Evolutionary conservation across 2,113 vertebrate genomes (phyloP).

Genomic region (Scomber colias): DNA sequence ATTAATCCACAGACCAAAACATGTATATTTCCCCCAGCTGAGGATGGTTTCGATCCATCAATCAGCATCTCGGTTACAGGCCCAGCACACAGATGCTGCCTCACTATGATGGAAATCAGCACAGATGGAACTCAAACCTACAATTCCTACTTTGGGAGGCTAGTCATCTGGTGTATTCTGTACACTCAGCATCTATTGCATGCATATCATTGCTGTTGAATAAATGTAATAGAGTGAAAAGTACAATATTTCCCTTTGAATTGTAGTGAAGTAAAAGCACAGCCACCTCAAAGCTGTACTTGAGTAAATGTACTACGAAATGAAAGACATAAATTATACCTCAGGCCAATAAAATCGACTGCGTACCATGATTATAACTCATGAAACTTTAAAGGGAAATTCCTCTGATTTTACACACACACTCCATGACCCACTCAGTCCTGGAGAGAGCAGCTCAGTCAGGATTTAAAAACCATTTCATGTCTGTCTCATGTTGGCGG

Average conservation of each 20-base stretch:
- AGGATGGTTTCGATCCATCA: no score
- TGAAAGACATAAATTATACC: neutral
- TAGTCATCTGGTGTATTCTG: constrained; percentile 50
- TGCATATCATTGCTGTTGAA: no score
- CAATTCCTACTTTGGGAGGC: constrained; percentile 79
- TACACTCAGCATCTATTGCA: no score
- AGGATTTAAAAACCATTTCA: neutral
- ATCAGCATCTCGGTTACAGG: no score
- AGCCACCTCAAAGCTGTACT: no score
- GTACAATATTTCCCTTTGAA: no score
- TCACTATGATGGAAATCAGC: constrained; percentile 24
- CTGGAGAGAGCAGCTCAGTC: neutral
- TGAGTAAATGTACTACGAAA: no score
- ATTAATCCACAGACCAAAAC: neutral
- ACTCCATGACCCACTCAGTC: neutral
- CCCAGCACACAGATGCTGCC: no score
- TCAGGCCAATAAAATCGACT: neutral
- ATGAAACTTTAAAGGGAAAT: neutral
- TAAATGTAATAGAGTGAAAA: no score
- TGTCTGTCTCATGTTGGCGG: neutral
- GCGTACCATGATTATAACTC: no score
- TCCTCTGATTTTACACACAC: constrained; percentile 5
- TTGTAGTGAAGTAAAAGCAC: no score
- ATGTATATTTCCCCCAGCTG: no score
- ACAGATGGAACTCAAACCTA: constrained; percentile 73